These are phyloP conservation scores for Balanococcus diminutus DNA, from an alignment of 2,888 invertebrate genomes.

Conservation along the genomic window DNA sequence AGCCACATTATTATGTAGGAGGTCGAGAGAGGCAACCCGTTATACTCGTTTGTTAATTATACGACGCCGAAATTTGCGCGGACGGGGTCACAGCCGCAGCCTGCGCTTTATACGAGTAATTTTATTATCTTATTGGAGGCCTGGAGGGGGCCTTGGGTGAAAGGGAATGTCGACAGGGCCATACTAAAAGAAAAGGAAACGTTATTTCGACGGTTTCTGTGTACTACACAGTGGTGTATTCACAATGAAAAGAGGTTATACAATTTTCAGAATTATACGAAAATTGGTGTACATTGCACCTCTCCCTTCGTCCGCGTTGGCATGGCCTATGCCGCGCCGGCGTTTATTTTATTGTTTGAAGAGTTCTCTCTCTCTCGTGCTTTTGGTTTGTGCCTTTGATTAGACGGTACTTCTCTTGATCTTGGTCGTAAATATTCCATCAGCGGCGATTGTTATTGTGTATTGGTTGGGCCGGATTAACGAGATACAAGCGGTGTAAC, in stretches of 20 bases:
- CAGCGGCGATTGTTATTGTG: slow-evolving; percentile 16
- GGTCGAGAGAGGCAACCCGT: no score
- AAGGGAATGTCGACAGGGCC: background rate
- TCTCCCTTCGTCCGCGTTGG: background rate
- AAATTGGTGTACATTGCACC: background rate
- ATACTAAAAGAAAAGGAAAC: background rate
- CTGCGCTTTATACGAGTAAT: background rate
- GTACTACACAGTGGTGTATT: background rate
- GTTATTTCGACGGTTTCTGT: background rate
- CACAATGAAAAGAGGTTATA: slow-evolving; percentile 1
- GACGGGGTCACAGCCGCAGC: background rate
- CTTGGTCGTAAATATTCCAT: slow-evolving; percentile 25
- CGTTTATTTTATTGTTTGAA: slow-evolving; percentile 19
- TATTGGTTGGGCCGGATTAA: slow-evolving; percentile 4
- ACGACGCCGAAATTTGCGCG: background rate
- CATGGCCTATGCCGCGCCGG: background rate
- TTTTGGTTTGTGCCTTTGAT: background rate
- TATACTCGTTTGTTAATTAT: slow-evolving; percentile 9
- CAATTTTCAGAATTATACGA: slow-evolving; percentile 7
- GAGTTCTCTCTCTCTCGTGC: background rate
- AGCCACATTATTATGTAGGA: no score
- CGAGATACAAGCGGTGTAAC: slow-evolving; percentile 1
- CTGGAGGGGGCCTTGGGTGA: background rate
- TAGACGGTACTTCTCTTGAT: slow-evolving; percentile 11
- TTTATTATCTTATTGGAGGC: background rate